phyloP scores from a whole-genome alignment of 53 echinoderm and acorn worm genomes.

The Antedon mediterranea region DNA sequence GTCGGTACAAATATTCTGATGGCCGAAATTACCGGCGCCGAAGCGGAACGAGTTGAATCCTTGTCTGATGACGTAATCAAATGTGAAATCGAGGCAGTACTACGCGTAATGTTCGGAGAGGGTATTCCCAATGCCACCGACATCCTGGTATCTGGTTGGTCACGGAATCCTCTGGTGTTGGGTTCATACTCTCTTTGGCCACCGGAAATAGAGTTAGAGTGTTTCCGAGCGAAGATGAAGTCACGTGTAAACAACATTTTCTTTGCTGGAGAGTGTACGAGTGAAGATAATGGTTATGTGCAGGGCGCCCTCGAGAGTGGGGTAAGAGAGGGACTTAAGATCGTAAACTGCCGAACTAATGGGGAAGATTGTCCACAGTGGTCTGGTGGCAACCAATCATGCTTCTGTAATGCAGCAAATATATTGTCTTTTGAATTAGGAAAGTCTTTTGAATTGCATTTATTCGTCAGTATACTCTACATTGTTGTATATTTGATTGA shows the following conservation, averaged over 20 bases:
- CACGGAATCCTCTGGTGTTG: constrained; percentile 23
- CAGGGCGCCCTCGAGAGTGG: constrained; percentile 18
- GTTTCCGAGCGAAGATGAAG: constrained; percentile 7
- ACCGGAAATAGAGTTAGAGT: constrained; percentile 7
- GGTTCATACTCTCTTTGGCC: constrained; percentile 29
- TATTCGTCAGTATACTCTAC: no score
- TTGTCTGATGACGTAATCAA: constrained; percentile 16
- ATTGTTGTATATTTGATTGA: no score
- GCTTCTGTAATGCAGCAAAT: background rate
- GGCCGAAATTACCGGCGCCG: constrained; percentile 19
- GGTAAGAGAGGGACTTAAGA: constrained; percentile 27
- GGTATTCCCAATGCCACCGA: constrained; percentile 8
- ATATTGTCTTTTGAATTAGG: no score
- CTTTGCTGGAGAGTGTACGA: constrained; percentile 42
- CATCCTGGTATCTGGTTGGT: constrained; percentile 14
- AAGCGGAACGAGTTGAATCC: constrained; percentile 1
- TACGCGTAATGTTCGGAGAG: constrained; percentile 24
- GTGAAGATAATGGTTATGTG: constrained; percentile 17
- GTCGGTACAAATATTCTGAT: constrained; percentile 19
- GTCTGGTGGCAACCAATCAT: background rate
- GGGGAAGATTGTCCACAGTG: background rate
- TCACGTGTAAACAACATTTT: constrained; percentile 18
- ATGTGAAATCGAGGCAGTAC: constrained; percentile 18
- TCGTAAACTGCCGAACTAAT: constrained; percentile 5
- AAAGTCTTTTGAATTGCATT: no score